These are phyloP conservation scores for Noctua pronuba DNA, from an alignment of 2,888 invertebrate genomes.

Conservation along the genomic window DNA sequence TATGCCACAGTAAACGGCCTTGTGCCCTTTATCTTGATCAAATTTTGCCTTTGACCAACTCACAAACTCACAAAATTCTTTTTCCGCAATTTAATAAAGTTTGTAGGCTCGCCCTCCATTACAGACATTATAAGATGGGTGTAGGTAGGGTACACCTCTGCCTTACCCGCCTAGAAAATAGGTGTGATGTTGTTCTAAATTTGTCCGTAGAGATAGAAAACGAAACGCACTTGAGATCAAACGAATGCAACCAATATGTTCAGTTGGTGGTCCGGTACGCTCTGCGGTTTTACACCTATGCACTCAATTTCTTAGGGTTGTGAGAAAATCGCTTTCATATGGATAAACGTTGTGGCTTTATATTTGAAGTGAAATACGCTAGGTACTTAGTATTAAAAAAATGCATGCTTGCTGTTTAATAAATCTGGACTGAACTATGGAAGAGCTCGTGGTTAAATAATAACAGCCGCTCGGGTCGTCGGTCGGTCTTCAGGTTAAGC, in stretches of 20 bases:
- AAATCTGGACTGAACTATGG: neutral
- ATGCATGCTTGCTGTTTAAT: neutral
- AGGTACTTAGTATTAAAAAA: neutral
- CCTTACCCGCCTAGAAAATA: neutral
- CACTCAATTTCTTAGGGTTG: slow-evolving; percentile 30
- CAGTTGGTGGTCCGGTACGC: slow-evolving; percentile 28
- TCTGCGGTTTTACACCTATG: slow-evolving; percentile 55
- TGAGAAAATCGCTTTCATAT: neutral
- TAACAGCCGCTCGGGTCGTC: neutral
- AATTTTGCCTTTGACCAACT: neutral
- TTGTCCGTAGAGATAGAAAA: neutral
- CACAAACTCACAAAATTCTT: too few species aligned
- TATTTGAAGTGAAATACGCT: neutral
- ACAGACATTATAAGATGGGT: neutral
- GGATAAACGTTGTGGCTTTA: neutral
- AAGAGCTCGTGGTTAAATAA: neutral
- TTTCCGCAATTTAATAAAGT: neutral
- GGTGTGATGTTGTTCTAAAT: neutral
- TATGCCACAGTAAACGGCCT: neutral
- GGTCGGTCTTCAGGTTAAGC: neutral
- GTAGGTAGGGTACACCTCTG: neutral
- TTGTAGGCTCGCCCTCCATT: neutral
- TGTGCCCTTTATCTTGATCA: neutral
- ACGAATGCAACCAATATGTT: slow-evolving; percentile 32
- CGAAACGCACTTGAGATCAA: slow-evolving; percentile 16